Evolutionary conservation across 92 coral and sea anemone genomes (phyloP).

Genomic region (Scolanthus callimorphus): DNA sequence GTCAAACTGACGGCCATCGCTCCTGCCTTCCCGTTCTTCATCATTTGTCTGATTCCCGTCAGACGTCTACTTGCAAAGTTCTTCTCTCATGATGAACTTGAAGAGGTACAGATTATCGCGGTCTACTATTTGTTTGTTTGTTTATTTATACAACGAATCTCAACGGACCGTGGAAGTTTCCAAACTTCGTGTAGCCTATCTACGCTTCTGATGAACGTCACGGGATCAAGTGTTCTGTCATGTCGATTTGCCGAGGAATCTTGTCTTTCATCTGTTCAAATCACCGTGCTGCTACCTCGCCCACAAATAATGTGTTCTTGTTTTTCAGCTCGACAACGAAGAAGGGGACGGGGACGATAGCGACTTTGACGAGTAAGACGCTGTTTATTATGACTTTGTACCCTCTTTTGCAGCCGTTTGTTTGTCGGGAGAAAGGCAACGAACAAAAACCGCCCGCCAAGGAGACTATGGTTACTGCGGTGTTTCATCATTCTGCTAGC

Average conservation of each 20-base stretch:
- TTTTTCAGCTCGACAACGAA: slow-evolving; percentile 90
- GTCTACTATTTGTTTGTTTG: too few relatives aligned
- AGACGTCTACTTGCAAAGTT: slow-evolving; percentile 60
- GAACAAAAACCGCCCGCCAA: background rate
- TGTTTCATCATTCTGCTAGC: too few relatives aligned
- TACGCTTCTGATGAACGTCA: background rate
- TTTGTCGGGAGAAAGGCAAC: background rate
- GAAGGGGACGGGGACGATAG: slow-evolving; percentile 74
- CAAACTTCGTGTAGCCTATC: too few relatives aligned
- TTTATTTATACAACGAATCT: too few relatives aligned
- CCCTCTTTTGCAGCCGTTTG: background rate
- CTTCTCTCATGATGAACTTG: slow-evolving; percentile 70
- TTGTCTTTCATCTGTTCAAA: too few relatives aligned
- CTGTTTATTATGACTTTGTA: background rate
- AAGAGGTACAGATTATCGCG: slow-evolving; percentile 83
- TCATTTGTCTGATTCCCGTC: slow-evolving; percentile 89
- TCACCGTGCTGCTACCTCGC: too few relatives aligned
- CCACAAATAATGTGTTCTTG: too few relatives aligned
- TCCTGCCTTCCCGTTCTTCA: slow-evolving; percentile 91
- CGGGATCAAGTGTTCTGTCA: too few relatives aligned
- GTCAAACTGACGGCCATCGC: slow-evolving; percentile 77
- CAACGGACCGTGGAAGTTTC: too few relatives aligned
- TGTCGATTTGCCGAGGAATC: too few relatives aligned
- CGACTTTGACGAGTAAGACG: slow-evolving; percentile 79
- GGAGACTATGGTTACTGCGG: background rate